These are phyloP conservation scores for Dinomys branickii DNA, from an alignment of 2,113 vertebrate genomes.

Conservation along the genomic window DNA sequence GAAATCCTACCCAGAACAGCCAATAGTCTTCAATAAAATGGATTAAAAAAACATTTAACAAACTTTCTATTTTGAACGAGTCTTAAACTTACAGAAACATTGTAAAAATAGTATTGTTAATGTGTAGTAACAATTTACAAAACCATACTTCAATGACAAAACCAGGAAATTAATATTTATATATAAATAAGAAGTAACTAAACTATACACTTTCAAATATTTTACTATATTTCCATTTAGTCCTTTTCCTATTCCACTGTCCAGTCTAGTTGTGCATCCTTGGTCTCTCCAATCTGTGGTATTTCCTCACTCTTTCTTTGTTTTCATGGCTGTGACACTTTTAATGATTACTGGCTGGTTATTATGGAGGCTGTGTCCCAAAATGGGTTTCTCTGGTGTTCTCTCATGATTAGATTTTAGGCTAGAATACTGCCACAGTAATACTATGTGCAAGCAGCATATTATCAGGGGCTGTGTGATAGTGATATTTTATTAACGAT, in stretches of 20 bases:
- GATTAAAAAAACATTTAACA: slow-evolving; percentile 7
- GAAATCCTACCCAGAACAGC: slow-evolving; percentile 1
- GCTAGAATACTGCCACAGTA: background rate
- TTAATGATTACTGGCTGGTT: background rate
- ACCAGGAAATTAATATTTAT: background rate
- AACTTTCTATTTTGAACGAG: slow-evolving; percentile 3
- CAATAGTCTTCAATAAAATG: slow-evolving; percentile 24
- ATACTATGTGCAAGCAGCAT: background rate
- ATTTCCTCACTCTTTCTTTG: background rate
- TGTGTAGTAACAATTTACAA: background rate
- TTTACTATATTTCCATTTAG: background rate
- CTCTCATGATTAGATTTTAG: slow-evolving; percentile 3
- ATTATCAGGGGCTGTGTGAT: background rate
- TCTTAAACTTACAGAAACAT: slow-evolving; percentile 43
- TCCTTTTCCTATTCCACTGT: background rate
- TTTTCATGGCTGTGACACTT: background rate
- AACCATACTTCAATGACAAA: background rate
- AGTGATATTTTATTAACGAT: background rate
- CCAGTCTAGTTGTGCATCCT: background rate
- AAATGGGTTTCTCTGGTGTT: background rate
- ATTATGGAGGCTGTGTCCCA: background rate
- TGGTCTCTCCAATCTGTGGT: background rate
- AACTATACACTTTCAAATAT: background rate
- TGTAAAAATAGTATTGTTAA: slow-evolving; percentile 33
- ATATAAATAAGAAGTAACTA: background rate